Percentiles rank a stretch among this genome's conserved stretches.
Evolutionary conservation across 1,140 invertebrate genomes (phyloP).

Genomic region (Hirudo medicinalis): DNA sequence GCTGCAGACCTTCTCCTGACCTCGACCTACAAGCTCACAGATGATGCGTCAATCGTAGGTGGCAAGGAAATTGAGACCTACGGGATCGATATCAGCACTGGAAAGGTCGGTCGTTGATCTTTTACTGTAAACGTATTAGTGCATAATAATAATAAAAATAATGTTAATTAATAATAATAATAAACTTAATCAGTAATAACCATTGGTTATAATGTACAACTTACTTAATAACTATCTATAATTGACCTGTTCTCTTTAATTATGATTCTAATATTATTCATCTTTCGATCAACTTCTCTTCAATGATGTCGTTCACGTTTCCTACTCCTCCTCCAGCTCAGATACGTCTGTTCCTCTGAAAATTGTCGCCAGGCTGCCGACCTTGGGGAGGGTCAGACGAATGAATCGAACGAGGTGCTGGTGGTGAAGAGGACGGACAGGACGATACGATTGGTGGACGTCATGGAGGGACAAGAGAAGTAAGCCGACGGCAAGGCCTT

Average conservation of each 20-base stretch:
- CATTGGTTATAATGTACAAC: no score
- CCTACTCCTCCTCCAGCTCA: constrained; percentile 36
- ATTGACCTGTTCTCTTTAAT: neutral
- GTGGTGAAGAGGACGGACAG: constrained; percentile 66
- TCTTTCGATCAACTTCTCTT: neutral
- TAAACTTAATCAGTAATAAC: no score
- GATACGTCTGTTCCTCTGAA: constrained; percentile 51
- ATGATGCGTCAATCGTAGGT: constrained; percentile 71
- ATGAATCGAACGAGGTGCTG: constrained; percentile 52
- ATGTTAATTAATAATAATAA: no score
- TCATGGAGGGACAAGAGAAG: constrained; percentile 66
- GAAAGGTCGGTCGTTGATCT: constrained; percentile 42
- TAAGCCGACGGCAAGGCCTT: constrained; percentile 27
- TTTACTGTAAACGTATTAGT: no score
- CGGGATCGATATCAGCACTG: constrained; percentile 60
- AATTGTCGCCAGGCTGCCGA: constrained; percentile 43
- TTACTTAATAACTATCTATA: no score
- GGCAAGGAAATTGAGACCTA: constrained; percentile 49
- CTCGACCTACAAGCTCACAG: constrained; percentile 63
- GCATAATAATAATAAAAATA: no score
- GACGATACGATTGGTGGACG: constrained; percentile 71
- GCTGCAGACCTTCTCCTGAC: constrained; percentile 69
- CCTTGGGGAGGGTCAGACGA: constrained; percentile 32
- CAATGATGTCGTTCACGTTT: neutral
- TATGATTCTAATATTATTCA: neutral